phyloP scores from a whole-genome alignment of 2,113 vertebrate genomes.

The Scartelaos histophorus region DNA sequence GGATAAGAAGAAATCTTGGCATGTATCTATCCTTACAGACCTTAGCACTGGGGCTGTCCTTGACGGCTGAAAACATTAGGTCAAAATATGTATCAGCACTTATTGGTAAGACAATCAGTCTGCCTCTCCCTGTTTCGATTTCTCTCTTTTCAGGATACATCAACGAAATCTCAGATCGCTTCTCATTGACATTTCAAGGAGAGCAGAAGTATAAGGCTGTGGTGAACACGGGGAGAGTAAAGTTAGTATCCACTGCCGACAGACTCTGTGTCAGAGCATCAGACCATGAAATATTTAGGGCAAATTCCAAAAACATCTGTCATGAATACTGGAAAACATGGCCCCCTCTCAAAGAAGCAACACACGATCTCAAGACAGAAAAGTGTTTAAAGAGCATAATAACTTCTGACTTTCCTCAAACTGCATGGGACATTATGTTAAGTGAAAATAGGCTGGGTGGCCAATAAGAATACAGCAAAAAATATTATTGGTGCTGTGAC shows the following conservation, averaged over 20 bases:
- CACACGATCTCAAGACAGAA: conserved; percentile 6
- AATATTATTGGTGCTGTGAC: too few relatives aligned
- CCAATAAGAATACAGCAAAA: too few relatives aligned
- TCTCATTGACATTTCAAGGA: conserved; percentile 63
- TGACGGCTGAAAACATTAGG: conserved; percentile 47
- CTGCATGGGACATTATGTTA: too few relatives aligned
- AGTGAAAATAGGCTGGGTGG: too few relatives aligned
- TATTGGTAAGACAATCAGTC: conserved; percentile 70
- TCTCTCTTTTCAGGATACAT: conserved; percentile 66
- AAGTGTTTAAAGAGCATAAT: background rate
- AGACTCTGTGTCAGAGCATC: conserved; percentile 50
- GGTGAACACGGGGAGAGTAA: conserved; percentile 43
- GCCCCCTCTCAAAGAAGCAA: conserved; percentile 25
- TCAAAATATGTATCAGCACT: conserved; percentile 68
- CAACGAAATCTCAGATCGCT: conserved; percentile 60
- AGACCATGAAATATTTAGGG: conserved; percentile 72
- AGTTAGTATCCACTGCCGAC: conserved; percentile 41
- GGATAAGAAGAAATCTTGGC: background rate
- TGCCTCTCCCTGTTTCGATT: conserved; percentile 53
- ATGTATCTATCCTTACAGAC: conserved; percentile 14
- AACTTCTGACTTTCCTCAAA: background rate
- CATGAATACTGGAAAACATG: conserved; percentile 49
- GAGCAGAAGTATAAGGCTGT: conserved; percentile 47
- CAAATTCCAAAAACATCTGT: conserved; percentile 55
- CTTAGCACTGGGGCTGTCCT: conserved; percentile 36